These are phyloP conservation scores for Brienomyrus longianalis DNA, from an alignment of 2,113 vertebrate genomes.

Conservation along the genomic window DNA sequence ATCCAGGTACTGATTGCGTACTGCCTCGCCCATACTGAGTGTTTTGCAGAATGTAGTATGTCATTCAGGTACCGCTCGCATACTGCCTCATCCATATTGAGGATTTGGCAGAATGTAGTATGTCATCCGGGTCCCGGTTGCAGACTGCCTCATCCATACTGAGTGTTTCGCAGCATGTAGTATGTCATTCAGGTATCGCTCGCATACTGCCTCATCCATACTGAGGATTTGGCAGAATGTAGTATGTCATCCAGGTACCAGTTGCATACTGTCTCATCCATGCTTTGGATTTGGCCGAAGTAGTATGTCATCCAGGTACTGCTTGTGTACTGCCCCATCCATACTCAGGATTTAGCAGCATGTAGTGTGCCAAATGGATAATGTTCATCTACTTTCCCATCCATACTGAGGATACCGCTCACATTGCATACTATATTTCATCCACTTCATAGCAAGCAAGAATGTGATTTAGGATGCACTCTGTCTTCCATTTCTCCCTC, in stretches of 20 bases:
- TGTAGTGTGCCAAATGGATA: not conserved
- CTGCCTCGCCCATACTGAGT: not conserved
- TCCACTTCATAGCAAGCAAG: not conserved
- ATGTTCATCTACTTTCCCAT: not conserved
- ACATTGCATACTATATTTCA: not conserved
- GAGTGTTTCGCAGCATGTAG: not conserved
- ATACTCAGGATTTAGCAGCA: not conserved
- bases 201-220: not conserved
- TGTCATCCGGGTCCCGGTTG: rapidly evolving
- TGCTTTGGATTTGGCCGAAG: no score
- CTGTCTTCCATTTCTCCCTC: not conserved
- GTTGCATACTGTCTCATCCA: no score
- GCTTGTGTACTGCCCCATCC: no score
- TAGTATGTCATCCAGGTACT: no score
- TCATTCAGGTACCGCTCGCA: rapidly evolving
- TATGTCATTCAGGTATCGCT: not conserved
- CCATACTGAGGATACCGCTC: not conserved
- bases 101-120: not conserved
- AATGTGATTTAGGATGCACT: not conserved
- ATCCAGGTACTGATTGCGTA: not conserved
- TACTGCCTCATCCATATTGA: not conserved
- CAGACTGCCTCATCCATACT: not conserved
- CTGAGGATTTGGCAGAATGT: not conserved
- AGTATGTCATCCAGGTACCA: not conserved
- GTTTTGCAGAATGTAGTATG: not conserved